Conservation (phyloP, 2,888 invertebrate species). For the Rotaria macrura region DNA sequence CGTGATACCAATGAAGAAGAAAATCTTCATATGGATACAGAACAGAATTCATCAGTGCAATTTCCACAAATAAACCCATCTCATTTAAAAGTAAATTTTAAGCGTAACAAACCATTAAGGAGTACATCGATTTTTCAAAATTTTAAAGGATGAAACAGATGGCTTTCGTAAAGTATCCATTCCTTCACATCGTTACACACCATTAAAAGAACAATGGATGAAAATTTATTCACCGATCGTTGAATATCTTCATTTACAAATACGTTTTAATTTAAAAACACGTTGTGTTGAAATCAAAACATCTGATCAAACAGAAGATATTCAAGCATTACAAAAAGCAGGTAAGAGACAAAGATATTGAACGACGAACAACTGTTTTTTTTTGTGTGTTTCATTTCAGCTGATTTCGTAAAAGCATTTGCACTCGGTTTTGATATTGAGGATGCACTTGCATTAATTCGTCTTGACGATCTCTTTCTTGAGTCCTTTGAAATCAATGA, state of each 20-base stretch:
- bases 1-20: background rate
- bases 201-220: conserved; percentile 88
- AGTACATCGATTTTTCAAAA: background rate
- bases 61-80: background rate
- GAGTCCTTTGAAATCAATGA: conserved; percentile 94
- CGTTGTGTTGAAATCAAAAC: conserved; percentile 75
- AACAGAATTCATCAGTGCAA: background rate
- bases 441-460: conserved; percentile 80
- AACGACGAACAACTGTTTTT: no score
- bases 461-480: conserved; percentile 88
- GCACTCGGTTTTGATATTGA: conserved; percentile 77
- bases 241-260: conserved; percentile 81
- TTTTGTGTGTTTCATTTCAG: conserved; percentile 54
- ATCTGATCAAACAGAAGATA: conserved; percentile 64
- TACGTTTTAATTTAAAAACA: conserved; percentile 80
- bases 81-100: background rate
- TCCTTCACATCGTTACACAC: conserved; percentile 83
- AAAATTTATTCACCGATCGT: conserved; percentile 91
- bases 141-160: conserved; percentile 21
- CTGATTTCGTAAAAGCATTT: conserved; percentile 94
- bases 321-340: conserved; percentile 83
- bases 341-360: conserved; percentile 52
- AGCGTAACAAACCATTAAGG: background rate
- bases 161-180: conserved; percentile 52
- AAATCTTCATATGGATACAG: conserved; percentile 16